Evolutionary conservation across 2,113 vertebrate species (phyloP).

Genomic region (Apaloderma vittatum): DNA sequence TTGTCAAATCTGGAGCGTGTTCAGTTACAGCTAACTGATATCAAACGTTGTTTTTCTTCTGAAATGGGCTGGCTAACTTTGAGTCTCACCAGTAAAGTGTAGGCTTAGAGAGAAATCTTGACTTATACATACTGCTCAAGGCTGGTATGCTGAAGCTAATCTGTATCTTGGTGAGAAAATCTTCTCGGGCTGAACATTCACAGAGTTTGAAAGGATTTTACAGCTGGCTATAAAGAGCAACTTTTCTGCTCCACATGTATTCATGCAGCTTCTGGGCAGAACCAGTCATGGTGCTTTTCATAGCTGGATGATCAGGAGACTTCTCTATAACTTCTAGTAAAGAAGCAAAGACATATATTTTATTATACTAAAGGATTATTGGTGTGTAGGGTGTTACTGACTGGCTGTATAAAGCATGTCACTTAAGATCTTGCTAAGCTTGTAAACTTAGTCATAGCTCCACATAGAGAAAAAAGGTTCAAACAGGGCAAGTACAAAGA

Average conservation of each 20-base stretch:
- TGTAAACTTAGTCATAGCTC: neutral
- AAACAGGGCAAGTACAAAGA: neutral
- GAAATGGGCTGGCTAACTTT: conserved; percentile 8
- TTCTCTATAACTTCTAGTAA: conserved; percentile 56
- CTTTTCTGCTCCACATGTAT: conserved; percentile 70
- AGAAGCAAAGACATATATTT: neutral
- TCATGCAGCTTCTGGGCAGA: conserved; percentile 67
- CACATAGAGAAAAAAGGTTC: neutral
- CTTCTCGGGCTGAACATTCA: conserved; percentile 50
- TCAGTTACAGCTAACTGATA: neutral
- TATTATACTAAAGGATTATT: conserved; percentile 37
- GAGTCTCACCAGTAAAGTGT: neutral
- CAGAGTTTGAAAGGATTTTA: conserved; percentile 65
- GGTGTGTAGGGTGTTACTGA: neutral
- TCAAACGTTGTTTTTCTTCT: conserved; percentile 3
- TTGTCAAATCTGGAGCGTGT: conserved; percentile 20
- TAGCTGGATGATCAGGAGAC: conserved; percentile 64
- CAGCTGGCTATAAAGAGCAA: conserved; percentile 65
- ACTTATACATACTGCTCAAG: conserved; percentile 1
- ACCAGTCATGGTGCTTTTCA: conserved; percentile 65
- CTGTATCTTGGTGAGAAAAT: conserved; percentile 23
- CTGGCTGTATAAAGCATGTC: neutral
- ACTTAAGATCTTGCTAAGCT: neutral
- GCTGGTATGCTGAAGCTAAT: conserved; percentile 16
- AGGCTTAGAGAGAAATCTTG: neutral